These are phyloP conservation scores for Amia ocellicauda DNA, from an alignment of 2,113 vertebrate species.

Conservation along the genomic window DNA sequence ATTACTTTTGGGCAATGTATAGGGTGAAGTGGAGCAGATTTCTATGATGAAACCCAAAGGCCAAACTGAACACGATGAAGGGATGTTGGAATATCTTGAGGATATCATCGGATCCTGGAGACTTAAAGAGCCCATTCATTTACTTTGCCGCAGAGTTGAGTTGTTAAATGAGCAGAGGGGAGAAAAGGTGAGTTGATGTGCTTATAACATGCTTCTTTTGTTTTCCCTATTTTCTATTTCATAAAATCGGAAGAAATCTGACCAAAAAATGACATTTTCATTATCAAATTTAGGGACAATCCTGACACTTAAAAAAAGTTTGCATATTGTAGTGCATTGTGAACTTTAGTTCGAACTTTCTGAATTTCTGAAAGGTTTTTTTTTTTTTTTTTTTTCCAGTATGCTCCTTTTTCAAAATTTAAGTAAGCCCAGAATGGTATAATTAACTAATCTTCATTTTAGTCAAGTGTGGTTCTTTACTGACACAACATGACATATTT, in stretches of 20 bases:
- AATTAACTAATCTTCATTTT: background rate
- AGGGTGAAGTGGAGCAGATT: constrained; percentile 98
- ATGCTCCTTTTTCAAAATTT: too few species aligned
- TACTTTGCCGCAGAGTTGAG: constrained; percentile 79
- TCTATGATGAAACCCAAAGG: constrained; percentile 98
- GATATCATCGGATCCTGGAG: constrained; percentile 91
- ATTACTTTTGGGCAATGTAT: constrained; percentile 22
- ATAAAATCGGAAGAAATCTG: too few species aligned
- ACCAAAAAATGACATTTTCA: too few species aligned
- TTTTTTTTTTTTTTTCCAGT: background rate
- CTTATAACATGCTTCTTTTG: too few species aligned
- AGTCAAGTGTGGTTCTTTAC: background rate
- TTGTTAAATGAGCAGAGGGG: constrained; percentile 85
- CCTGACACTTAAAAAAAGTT: too few species aligned
- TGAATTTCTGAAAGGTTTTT: background rate
- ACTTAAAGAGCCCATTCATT: constrained; percentile 86
- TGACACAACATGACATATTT: background rate
- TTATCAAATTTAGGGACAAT: too few species aligned
- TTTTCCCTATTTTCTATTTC: too few species aligned
- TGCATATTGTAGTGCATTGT: too few species aligned
- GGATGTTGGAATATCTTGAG: constrained; percentile 96
- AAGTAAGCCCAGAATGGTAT: background rate
- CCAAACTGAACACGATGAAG: constrained; percentile 91
- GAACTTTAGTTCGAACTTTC: too few species aligned
- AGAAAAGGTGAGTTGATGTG: constrained; percentile 77